Percentiles rank a stretch among this genome's conserved stretches.
These are phyloP conservation scores for Pseudomyrmex cubaensis DNA, from an alignment of 1,140 invertebrate species.

Conservation along the genomic window DNA sequence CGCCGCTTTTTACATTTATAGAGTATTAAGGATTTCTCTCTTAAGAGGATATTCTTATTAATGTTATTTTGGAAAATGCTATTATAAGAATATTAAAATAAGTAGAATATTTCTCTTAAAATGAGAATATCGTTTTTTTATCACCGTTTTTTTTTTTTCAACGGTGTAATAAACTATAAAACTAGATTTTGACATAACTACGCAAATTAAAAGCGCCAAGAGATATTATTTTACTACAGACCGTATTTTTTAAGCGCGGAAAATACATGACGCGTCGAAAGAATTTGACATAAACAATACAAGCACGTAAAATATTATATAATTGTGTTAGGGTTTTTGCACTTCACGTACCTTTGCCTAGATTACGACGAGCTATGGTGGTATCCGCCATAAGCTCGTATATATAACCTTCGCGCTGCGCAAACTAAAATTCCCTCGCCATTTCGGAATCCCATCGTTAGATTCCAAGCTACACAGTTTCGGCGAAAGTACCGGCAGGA, in stretches of 20 bases:
- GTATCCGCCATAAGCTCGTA: background rate
- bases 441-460: slow-evolving; percentile 47
- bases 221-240: too few species aligned
- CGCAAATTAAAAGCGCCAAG: too few species aligned
- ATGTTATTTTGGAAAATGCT: too few species aligned
- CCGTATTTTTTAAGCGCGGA: background rate
- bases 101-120: too few species aligned
- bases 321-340: background rate
- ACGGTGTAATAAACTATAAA: too few species aligned
- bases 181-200: too few species aligned
- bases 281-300: background rate
- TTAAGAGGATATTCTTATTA: too few species aligned
- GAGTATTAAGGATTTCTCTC: too few species aligned
- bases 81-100: too few species aligned
- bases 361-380: background rate
- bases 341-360: background rate
- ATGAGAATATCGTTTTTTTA: too few species aligned
- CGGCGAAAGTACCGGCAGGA: slow-evolving; percentile 48
- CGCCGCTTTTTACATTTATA: too few species aligned
- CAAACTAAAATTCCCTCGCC: slow-evolving; percentile 34
- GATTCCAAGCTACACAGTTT: slow-evolving; percentile 33
- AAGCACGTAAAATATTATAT: slow-evolving; percentile 18
- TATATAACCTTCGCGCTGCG: background rate
- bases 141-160: too few species aligned
- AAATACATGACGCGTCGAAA: background rate